Conservation (phyloP, 2,113 vertebrate species). For the Scortum barcoo region DNA sequence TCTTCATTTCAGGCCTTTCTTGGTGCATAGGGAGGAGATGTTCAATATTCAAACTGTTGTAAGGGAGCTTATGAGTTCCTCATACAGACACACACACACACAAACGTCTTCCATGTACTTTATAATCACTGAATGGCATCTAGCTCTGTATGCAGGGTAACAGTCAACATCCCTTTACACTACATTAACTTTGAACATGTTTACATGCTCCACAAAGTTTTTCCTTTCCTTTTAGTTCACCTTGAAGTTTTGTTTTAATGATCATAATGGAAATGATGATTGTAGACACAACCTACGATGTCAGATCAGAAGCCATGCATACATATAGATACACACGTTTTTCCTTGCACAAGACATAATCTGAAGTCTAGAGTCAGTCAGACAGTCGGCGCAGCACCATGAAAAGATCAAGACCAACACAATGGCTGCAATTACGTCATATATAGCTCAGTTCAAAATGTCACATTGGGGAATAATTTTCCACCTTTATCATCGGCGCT, state of each 20-base stretch:
- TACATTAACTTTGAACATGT: background rate
- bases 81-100: background rate
- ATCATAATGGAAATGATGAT: no score
- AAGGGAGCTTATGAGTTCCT: background rate
- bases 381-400: background rate
- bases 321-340: background rate
- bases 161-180: background rate
- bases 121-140: background rate
- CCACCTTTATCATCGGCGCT: background rate
- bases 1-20: conserved; percentile 20
- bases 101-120: background rate
- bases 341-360: background rate
- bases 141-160: background rate
- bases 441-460: background rate
- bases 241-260: background rate
- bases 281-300: background rate
- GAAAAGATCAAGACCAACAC: background rate
- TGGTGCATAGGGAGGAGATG: background rate
- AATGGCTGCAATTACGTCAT: background rate
- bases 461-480: background rate
- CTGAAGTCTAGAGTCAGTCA: background rate
- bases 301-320: background rate
- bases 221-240: background rate
- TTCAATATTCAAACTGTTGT: background rate
- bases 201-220: background rate